phyloP scores from a whole-genome alignment of 1,140 invertebrate genomes.

The Pogonomyrmex californicus region DNA sequence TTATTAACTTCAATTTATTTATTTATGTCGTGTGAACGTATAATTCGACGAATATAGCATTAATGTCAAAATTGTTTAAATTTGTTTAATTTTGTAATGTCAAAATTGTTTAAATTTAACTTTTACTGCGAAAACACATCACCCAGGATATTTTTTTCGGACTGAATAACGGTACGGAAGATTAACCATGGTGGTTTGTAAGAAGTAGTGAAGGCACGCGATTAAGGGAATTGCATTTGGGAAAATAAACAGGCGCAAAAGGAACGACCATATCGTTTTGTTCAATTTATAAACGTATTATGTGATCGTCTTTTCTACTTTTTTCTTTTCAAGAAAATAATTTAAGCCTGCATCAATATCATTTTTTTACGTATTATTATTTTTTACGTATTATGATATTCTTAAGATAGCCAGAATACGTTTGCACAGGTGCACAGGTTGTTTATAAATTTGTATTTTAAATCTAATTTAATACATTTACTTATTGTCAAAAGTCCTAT shows the following conservation, averaged over 20 bases:
- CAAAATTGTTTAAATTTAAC: background rate
- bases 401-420: background rate
- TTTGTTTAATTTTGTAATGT: conserved; percentile 12
- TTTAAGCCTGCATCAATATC: background rate
- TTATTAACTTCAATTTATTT: background rate
- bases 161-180: background rate
- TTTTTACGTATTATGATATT: background rate
- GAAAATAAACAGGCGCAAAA: conserved; percentile 11
- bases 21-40: background rate
- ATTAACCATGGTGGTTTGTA: background rate
- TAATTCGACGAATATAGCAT: background rate
- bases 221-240: conserved; percentile 4
- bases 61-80: background rate
- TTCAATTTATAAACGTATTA: background rate
- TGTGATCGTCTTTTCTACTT: background rate
- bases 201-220: background rate
- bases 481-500: background rate
- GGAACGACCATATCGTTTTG: background rate
- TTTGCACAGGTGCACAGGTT: background rate
- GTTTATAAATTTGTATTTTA: background rate
- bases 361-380: background rate
- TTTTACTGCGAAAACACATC: background rate
- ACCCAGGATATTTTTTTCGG: background rate
- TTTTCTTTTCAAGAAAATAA: background rate
- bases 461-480: background rate